phyloP scores from a whole-genome alignment of 2,797 vertebrate genomes.

The Prionace glauca region DNA sequence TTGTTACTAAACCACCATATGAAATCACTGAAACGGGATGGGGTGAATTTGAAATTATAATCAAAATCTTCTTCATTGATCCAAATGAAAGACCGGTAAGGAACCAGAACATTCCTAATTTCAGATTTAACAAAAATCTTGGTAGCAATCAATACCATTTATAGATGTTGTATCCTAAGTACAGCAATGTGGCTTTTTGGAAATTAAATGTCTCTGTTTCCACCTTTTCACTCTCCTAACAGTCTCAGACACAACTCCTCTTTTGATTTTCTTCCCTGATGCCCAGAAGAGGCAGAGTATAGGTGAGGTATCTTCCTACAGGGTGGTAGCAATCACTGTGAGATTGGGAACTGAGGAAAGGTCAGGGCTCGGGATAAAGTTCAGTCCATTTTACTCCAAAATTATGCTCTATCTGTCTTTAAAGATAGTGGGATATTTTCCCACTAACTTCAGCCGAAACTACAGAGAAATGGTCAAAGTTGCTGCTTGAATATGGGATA shows the following conservation, averaged over 20 bases:
- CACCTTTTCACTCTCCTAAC: neutral
- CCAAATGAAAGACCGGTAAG: conserved; percentile 94
- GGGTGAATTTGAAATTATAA: conserved; percentile 98
- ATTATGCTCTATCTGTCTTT: neutral
- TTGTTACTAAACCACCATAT: conserved; percentile 93
- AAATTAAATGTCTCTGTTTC: neutral
- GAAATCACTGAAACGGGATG: conserved; percentile 98
- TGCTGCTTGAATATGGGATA: neutral
- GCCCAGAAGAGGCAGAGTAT: neutral
- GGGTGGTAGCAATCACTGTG: neutral
- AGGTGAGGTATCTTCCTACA: neutral
- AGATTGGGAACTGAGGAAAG: neutral
- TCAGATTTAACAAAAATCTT: neutral
- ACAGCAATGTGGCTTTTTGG: neutral
- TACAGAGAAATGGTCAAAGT: neutral
- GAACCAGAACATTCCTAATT: conserved; percentile 39
- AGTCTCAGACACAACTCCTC: too few relatives aligned
- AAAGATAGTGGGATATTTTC: neutral
- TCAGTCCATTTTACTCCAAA: neutral
- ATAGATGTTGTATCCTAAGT: neutral
- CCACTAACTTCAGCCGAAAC: neutral
- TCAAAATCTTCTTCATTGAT: conserved; percentile 98
- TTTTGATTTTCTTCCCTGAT: neutral
- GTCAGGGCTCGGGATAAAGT: neutral
- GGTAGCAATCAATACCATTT: neutral